Percentiles rank a stretch among this genome's conserved stretches.
These are phyloP conservation scores for Dendroctonus valens DNA, from an alignment of 1,140 invertebrate genomes.

Conservation along the genomic window DNA sequence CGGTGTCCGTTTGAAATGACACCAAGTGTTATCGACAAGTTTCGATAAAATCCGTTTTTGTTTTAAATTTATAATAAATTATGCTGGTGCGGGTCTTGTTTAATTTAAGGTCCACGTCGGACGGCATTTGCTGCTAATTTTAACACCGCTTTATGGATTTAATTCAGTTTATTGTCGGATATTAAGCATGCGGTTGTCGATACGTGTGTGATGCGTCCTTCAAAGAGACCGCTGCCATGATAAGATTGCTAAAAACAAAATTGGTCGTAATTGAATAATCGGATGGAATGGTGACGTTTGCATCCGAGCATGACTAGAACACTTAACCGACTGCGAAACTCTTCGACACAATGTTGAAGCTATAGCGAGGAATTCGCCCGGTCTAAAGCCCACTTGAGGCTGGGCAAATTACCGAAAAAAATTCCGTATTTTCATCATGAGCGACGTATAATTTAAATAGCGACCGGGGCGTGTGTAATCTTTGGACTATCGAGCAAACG, in stretches of 20 bases:
- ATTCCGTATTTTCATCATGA: too few relatives aligned
- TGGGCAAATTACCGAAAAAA: too few relatives aligned
- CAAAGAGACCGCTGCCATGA: neutral
- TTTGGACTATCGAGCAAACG: conserved; percentile 10
- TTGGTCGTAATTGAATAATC: neutral
- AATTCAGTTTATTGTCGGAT: neutral
- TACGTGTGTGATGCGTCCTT: too few relatives aligned
- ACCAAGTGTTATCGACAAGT: conserved; percentile 14
- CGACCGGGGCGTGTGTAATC: neutral
- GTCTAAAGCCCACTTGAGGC: too few relatives aligned
- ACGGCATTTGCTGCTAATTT: neutral
- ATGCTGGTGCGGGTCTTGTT: neutral
- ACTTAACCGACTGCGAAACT: too few relatives aligned
- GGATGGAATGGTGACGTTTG: too few relatives aligned
- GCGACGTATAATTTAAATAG: too few relatives aligned
- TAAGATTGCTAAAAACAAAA: neutral
- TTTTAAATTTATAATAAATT: conserved; percentile 6
- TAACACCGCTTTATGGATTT: conserved; percentile 1
- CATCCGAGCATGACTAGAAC: too few relatives aligned
- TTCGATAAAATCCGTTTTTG: conserved; percentile 15
- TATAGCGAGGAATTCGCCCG: too few relatives aligned
- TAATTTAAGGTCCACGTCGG: neutral
- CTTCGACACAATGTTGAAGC: too few relatives aligned
- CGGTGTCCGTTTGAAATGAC: conserved; percentile 15
- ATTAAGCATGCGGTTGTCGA: too few relatives aligned